A percentile compares a stretch with the other conserved stretches of the same genome.
These are phyloP conservation scores for Trachelus stipa DNA, from an alignment of 2,888 invertebrate species.

Conservation along the genomic window DNA sequence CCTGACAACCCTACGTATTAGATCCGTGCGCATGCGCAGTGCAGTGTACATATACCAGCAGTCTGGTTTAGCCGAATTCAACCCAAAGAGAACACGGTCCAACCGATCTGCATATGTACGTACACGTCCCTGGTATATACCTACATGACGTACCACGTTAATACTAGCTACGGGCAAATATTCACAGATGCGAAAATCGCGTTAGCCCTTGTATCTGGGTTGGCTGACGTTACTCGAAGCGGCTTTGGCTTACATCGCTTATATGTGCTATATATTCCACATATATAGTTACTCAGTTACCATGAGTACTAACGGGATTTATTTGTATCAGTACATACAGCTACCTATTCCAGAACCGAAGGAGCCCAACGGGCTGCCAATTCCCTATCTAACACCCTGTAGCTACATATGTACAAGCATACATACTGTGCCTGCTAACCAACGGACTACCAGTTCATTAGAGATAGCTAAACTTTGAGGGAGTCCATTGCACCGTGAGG, in stretches of 20 bases:
- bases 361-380: background rate
- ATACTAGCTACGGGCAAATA: constrained; percentile 45
- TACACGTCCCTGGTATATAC: background rate
- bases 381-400: background rate
- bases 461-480: constrained; percentile 56
- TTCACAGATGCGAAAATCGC: constrained; percentile 58
- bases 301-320: background rate
- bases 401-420: background rate
- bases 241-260: background rate
- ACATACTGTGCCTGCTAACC: constrained; percentile 35
- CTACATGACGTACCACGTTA: background rate
- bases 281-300: background rate
- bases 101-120: background rate
- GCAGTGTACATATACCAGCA: background rate
- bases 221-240: background rate
- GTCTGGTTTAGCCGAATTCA: background rate
- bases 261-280: background rate
- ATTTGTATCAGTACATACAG: background rate
- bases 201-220: constrained; percentile 36
- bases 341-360: background rate
- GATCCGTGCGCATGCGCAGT: background rate
- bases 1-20: background rate
- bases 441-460: constrained; percentile 55
- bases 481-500: constrained; percentile 27
- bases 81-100: background rate